Evolutionary conservation across 2,797 vertebrate genomes (phyloP).

Genomic region (Periparus ater): DNA sequence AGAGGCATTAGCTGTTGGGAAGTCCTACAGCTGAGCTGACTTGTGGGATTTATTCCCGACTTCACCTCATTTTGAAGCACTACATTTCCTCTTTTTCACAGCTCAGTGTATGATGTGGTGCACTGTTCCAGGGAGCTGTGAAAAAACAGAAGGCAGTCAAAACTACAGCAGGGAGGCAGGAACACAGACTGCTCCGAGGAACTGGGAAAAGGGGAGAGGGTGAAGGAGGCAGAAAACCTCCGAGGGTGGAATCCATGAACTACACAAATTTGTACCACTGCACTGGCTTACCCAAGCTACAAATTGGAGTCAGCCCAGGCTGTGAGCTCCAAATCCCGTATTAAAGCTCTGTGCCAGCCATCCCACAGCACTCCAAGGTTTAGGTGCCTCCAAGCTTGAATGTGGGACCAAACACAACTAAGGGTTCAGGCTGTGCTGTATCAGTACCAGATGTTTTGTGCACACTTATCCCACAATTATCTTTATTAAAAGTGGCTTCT

Average conservation of each 20-base stretch:
- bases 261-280: too few species aligned
- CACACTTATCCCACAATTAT: background rate
- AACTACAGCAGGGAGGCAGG: background rate
- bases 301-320: background rate
- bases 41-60: background rate
- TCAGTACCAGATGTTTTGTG: background rate
- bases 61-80: background rate
- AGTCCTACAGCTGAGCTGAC: background rate
- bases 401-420: background rate
- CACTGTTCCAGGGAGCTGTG: background rate
- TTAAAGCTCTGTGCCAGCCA: fast-evolving
- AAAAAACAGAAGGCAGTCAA: background rate
- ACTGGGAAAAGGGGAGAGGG: background rate
- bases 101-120: background rate
- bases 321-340: background rate
- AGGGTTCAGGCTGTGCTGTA: background rate
- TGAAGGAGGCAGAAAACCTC: background rate
- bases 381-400: background rate
- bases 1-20: background rate
- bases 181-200: background rate
- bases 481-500: background rate
- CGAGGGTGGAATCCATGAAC: background rate
- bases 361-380: background rate
- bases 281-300: background rate
- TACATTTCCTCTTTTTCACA: background rate